These are phyloP conservation scores for Xenotilapia longispinis DNA, from an alignment of 2,113 vertebrate species.

Conservation along the genomic window DNA sequence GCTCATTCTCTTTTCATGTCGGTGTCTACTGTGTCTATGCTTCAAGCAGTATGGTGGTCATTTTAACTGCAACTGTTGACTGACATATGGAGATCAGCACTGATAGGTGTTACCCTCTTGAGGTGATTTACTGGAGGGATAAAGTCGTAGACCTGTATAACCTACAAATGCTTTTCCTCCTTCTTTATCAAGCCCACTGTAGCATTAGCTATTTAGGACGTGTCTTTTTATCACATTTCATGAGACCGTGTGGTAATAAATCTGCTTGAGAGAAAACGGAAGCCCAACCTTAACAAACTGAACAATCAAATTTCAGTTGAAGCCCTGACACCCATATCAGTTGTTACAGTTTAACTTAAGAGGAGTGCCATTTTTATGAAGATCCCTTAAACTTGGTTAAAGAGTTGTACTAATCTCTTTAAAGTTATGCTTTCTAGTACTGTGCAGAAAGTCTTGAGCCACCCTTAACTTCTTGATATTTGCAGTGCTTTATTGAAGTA, in stretches of 20 bases:
- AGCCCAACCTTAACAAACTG: background rate
- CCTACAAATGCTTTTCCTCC: background rate
- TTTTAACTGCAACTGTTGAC: background rate
- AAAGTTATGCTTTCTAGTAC: background rate
- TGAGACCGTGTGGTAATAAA: background rate
- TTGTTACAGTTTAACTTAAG: background rate
- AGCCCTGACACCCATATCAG: background rate
- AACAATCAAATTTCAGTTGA: background rate
- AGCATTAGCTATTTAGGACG: background rate
- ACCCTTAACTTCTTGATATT: background rate
- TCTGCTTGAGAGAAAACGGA: background rate
- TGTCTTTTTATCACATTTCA: background rate
- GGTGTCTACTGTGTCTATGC: background rate
- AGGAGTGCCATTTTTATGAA: background rate
- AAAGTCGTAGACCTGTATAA: background rate
- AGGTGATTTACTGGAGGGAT: background rate
- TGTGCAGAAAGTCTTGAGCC: background rate
- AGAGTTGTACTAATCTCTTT: background rate
- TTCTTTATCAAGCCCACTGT: background rate
- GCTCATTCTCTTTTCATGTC: conserved; percentile 6
- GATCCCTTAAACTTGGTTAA: background rate
- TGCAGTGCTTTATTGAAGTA: background rate
- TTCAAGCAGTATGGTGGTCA: background rate
- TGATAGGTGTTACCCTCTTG: background rate
- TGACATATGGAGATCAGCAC: background rate